These are phyloP conservation scores for Chelonoidis abingdonii DNA, from an alignment of 2,113 vertebrate species.

Conservation along the genomic window DNA sequence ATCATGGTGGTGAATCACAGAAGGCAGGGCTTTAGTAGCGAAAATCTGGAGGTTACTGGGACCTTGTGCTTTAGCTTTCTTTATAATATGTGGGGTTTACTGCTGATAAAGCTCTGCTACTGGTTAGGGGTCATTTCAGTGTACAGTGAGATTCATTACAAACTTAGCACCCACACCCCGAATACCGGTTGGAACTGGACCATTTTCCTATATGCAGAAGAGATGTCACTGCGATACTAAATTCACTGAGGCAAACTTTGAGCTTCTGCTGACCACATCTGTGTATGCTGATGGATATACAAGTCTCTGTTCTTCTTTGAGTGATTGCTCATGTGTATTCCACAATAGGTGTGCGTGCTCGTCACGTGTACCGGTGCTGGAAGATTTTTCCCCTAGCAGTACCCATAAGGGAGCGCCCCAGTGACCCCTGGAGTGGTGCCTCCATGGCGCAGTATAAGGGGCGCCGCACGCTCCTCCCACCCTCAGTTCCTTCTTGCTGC, in stretches of 20 bases:
- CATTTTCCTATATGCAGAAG: neutral
- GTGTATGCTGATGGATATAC: neutral
- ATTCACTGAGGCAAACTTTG: neutral
- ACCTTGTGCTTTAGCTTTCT: neutral
- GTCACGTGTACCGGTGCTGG: too few species aligned
- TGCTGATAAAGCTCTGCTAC: neutral
- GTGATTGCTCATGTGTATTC: too few species aligned
- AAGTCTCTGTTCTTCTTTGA: too few species aligned
- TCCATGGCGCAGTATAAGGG: too few species aligned
- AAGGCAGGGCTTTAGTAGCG: too few species aligned
- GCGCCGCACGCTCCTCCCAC: too few species aligned
- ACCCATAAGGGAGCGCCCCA: too few species aligned
- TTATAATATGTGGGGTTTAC: neutral
- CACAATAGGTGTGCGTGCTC: too few species aligned
- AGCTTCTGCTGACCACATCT: neutral
- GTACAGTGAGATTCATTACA: neutral
- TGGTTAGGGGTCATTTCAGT: neutral
- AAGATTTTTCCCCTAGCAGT: too few species aligned
- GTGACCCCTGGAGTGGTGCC: too few species aligned
- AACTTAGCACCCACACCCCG: neutral
- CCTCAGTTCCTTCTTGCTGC: too few species aligned
- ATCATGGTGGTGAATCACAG: neutral
- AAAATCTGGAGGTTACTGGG: neutral
- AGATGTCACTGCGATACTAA: rapidly evolving
- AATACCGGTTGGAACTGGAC: neutral